Evolutionary conservation across 2,113 vertebrate species (phyloP), one percentile per base, ranked within the genome.

Genomic region (Colius striatus): DNA sequence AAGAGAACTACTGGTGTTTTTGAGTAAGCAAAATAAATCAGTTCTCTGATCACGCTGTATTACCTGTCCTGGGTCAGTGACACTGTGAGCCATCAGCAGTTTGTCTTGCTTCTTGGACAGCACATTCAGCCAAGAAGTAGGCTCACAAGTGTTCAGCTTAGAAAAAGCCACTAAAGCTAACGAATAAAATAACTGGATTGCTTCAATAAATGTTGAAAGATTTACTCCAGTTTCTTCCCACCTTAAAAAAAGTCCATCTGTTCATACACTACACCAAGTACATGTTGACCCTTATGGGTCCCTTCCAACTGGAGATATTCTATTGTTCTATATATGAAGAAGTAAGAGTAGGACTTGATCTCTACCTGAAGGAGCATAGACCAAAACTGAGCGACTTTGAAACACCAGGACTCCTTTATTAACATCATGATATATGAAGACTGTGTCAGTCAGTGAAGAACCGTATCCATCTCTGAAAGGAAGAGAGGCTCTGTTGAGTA

Each of bases 281-380:
- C 13, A 22, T 12, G 36, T 26, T 38, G 55, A 58, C 30, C 48
- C 13, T 62, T 16, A 34, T 3, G 9, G 11, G 17, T 54, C 9
- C 36, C 25, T 67, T 82, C 68, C 81, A 47, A 2, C 18, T 4
- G 26, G 54, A 62, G 21, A 9, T 29, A 38, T 20, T 66, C 71
- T 61, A 36, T 50, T 25, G 16, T 38, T 55, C 1, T 3, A 1
- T 4, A 1, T 2, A 9, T 21, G 41, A 77, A 45, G 30, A 61
- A 23, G n/a, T 80, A 53, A 53, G 10, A 66, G 36, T 1, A 73
- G 63, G n/a, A 62, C 74, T 74, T 84, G 22, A 36, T 77, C 2
- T 73, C 43, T 77, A 51, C 32, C 54, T 26, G 11, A 32, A n/a
- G 18, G 25, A 19, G 50, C 3, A 6, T 13, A 62, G 51, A 53